phyloP scores from a whole-genome alignment of 2,797 vertebrate species.

The Hemibagrus guttatus region DNA sequence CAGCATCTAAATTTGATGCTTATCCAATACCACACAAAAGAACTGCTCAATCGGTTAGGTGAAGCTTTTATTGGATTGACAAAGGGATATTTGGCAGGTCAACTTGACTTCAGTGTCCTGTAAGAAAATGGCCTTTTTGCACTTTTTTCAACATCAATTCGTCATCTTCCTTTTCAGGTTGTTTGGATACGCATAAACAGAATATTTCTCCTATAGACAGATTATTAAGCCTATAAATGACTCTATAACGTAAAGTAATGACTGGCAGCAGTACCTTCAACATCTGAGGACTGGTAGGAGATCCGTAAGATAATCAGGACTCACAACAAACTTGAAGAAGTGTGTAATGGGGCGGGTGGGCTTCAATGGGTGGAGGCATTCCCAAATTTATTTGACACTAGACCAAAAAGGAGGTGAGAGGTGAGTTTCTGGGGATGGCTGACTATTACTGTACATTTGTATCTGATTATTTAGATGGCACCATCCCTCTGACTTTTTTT shows the following conservation, averaged over 20 bases:
- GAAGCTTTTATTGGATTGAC: neutral
- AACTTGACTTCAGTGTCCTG: neutral
- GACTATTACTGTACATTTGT: neutral
- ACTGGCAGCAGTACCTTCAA: neutral
- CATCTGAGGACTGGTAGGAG: neutral
- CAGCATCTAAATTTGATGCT: neutral
- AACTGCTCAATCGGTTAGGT: neutral
- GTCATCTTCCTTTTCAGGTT: too few relatives aligned
- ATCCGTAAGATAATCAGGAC: neutral
- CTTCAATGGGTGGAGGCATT: neutral
- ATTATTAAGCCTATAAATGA: too few relatives aligned
- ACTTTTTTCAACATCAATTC: too few relatives aligned
- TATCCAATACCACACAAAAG: neutral
- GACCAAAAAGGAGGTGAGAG: neutral
- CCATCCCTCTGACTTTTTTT: neutral
- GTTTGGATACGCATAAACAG: too few relatives aligned
- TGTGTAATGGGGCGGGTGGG: neutral
- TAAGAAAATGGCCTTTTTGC: neutral
- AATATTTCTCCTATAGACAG: too few relatives aligned
- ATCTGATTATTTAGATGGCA: neutral
- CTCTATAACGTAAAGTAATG: too few relatives aligned
- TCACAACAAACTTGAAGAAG: neutral
- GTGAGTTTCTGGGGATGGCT: neutral
- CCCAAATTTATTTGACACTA: neutral
- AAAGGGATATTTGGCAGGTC: neutral